These are phyloP conservation scores for Pyrgilauda ruficollis DNA, from an alignment of 2,113 vertebrate species.

Conservation along the genomic window DNA sequence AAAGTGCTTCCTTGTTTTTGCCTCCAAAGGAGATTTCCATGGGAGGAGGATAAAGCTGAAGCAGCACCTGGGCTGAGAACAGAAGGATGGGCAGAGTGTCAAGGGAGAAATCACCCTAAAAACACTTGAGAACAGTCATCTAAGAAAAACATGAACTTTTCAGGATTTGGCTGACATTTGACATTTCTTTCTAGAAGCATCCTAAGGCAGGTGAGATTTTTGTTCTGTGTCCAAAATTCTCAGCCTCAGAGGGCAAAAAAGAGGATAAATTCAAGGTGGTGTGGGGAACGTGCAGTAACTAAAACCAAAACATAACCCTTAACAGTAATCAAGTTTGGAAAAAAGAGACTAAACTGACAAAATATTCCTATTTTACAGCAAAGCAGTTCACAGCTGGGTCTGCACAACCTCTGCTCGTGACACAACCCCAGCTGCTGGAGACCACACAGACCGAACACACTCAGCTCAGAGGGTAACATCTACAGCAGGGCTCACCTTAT, in stretches of 20 bases:
- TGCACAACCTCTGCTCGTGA: background rate
- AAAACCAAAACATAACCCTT: background rate
- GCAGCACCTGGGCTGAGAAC: background rate
- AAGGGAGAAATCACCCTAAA: background rate
- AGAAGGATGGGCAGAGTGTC: background rate
- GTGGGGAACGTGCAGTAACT: background rate
- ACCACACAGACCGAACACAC: no score
- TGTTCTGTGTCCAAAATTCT: background rate
- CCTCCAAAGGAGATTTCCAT: constrained; percentile 17
- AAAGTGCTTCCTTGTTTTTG: background rate
- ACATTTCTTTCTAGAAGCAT: background rate
- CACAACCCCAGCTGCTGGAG: background rate
- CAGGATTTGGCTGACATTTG: background rate
- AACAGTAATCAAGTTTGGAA: background rate
- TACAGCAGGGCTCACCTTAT: background rate
- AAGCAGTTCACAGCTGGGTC: background rate
- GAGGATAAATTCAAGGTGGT: background rate
- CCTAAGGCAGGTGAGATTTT: background rate
- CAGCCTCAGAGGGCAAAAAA: background rate
- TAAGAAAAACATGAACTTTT: background rate
- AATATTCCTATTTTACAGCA: rapidly evolving
- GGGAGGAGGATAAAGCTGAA: background rate
- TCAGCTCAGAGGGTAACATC: background rate
- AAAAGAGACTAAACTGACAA: background rate
- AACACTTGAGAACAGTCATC: background rate